phyloP scores from a whole-genome alignment of 2,113 vertebrate species.

The Epinephelus moara region DNA sequence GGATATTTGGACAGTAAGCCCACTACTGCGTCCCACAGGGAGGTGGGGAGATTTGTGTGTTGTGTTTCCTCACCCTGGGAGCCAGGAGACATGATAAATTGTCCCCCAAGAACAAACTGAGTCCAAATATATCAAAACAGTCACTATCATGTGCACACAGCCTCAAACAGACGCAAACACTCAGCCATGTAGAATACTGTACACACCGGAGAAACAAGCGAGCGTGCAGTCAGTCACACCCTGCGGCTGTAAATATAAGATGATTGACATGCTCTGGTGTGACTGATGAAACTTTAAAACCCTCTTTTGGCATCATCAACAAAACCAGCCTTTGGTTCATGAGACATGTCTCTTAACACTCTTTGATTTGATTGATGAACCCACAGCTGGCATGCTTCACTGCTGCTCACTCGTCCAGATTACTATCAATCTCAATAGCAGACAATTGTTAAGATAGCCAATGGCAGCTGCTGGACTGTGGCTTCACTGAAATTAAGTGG shows the following conservation, averaged over 20 bases:
- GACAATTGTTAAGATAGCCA: constrained; percentile 34
- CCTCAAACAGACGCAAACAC: constrained; percentile 19
- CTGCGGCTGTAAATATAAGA: not conserved
- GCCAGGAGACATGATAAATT: constrained; percentile 73
- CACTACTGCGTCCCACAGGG: constrained; percentile 45
- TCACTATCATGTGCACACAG: constrained; percentile 22
- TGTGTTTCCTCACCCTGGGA: constrained; percentile 59
- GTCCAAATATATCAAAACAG: constrained; percentile 63
- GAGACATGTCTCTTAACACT: constrained; percentile 52
- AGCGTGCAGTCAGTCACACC: not conserved
- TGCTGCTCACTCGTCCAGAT: constrained; percentile 41
- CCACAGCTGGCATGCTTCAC: constrained; percentile 30
- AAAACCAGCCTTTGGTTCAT: constrained; percentile 49
- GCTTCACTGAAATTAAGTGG: constrained; percentile 3
- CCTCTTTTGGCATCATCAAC: constrained; percentile 43
- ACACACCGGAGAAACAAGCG: not conserved
- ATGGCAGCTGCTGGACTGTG: constrained; percentile 13
- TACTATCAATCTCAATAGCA: constrained; percentile 61
- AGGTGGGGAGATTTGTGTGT: constrained; percentile 69
- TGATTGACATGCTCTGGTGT: constrained; percentile 41
- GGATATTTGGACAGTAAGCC: constrained; percentile 60
- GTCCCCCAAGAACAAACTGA: constrained; percentile 56
- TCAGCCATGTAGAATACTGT: not conserved
- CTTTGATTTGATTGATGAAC: constrained; percentile 65
- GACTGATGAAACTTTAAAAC: constrained; percentile 59